These are phyloP conservation scores for Drosophila erecta DNA, from an alignment of 1,140 invertebrate genomes.

Conservation along the genomic window DNA sequence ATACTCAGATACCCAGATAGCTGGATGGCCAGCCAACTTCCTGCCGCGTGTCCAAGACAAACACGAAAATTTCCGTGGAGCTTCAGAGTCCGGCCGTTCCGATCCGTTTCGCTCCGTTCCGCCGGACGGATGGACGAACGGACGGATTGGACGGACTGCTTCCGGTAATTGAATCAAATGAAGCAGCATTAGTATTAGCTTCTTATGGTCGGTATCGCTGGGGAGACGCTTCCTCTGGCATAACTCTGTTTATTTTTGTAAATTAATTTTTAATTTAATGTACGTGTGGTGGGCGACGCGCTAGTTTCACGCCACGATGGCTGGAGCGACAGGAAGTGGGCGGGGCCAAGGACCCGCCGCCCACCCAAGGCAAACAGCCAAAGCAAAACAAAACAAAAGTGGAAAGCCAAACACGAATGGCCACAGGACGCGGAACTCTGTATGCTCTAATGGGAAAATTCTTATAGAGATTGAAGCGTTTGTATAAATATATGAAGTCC, in stretches of 20 bases:
- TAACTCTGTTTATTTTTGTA: constrained; percentile 80
- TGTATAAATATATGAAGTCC: background rate
- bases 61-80: constrained; percentile 45
- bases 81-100: constrained; percentile 1
- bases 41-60: constrained; percentile 69
- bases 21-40: constrained; percentile 31
- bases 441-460: constrained; percentile 24
- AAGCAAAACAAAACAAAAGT: constrained; percentile 52
- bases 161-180: constrained; percentile 83
- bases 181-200: constrained; percentile 83
- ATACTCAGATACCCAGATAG: background rate
- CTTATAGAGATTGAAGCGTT: background rate
- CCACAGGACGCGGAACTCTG: background rate
- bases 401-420: constrained; percentile 19
- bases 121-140: constrained; percentile 14
- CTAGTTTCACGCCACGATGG: constrained; percentile 64
- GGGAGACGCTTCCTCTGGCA: constrained; percentile 23
- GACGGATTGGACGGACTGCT: constrained; percentile 56
- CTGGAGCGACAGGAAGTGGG: constrained; percentile 50
- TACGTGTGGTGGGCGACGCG: constrained; percentile 59
- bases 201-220: constrained; percentile 62
- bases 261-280: constrained; percentile 84
- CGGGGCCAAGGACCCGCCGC: constrained; percentile 5
- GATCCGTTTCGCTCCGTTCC: constrained; percentile 14
- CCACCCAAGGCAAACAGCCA: constrained; percentile 34